phyloP scores from a whole-genome alignment of 2,113 vertebrate species.

The Origma solitaria region DNA sequence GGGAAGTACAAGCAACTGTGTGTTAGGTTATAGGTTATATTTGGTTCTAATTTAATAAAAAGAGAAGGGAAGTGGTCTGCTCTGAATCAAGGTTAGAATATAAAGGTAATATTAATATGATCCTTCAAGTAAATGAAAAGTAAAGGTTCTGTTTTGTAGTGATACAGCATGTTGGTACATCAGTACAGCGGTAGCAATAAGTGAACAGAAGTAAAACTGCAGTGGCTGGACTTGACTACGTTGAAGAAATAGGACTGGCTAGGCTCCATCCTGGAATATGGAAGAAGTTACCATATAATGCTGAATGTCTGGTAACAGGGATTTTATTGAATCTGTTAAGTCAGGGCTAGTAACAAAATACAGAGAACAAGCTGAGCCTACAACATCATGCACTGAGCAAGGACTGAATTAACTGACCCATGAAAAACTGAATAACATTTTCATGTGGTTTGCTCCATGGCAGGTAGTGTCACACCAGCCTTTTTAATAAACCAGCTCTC shows the following conservation, averaged over 20 bases:
- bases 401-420: neutral
- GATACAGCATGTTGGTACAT: neutral
- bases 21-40: neutral
- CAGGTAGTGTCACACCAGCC: neutral
- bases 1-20: neutral
- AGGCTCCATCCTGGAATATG: neutral
- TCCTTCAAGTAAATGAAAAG: neutral
- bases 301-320: neutral
- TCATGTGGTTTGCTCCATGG: neutral
- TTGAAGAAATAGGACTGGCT: neutral
- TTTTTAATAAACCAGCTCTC: neutral
- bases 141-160: neutral
- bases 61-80: neutral
- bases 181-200: neutral
- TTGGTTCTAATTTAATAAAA: neutral
- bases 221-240: neutral
- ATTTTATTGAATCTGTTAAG: conserved; percentile 1
- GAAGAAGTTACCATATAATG: neutral
- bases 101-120: neutral
- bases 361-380: neutral
- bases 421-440: neutral
- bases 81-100: neutral
- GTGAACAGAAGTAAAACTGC: neutral
- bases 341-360: neutral
- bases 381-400: neutral